Evolutionary conservation across 1,140 invertebrate genomes (phyloP).

Genomic region (Platyura marginata): DNA sequence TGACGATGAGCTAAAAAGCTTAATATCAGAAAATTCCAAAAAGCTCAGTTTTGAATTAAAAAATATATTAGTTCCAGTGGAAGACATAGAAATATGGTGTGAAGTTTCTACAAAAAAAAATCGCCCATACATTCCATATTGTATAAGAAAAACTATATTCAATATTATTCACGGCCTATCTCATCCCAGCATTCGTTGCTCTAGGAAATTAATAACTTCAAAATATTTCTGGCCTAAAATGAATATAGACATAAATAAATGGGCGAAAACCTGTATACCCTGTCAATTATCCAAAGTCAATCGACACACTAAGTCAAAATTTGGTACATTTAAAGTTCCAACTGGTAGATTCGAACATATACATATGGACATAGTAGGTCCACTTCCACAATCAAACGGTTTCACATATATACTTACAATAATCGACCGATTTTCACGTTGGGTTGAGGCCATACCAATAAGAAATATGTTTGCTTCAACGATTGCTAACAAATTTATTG

Average conservation of each 20-base stretch:
- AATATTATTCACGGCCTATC: constrained; percentile 9
- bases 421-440: constrained; percentile 27
- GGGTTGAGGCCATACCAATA: constrained; percentile 25
- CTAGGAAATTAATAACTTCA: constrained; percentile 7
- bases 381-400: constrained; percentile 15
- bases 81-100: neutral
- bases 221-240: constrained; percentile 16
- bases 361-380: constrained; percentile 17
- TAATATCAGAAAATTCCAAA: neutral
- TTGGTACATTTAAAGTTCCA: neutral
- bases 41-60: neutral
- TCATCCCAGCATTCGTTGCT: constrained; percentile 10
- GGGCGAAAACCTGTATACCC: constrained; percentile 6
- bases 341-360: constrained; percentile 8
- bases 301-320: constrained; percentile 3
- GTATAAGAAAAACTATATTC: constrained; percentile 9
- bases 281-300: constrained; percentile 16
- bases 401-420: constrained; percentile 23
- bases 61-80: neutral
- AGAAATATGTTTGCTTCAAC: constrained; percentile 18
- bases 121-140: constrained; percentile 10
- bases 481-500: constrained; percentile 8
- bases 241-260: constrained; percentile 6
- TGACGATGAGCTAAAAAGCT: neutral
- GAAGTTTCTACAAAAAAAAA: constrained; percentile 2